Percentiles rank a stretch among this genome's conserved stretches.
phyloP scores from a whole-genome alignment of 2,797 vertebrate species.

The Craterocephalus amniculus region DNA sequence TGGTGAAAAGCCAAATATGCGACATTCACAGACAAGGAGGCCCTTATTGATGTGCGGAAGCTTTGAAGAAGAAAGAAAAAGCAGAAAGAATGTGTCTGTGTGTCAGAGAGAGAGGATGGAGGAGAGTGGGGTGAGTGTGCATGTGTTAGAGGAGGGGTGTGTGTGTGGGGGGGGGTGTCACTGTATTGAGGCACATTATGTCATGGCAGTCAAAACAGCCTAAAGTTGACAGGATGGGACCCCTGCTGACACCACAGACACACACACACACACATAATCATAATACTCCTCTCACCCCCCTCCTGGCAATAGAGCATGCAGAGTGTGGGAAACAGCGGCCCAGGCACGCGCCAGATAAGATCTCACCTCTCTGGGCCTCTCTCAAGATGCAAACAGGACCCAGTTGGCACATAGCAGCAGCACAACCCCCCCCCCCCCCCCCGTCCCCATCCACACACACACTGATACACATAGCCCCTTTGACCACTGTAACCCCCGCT shows the following conservation, averaged over 20 bases:
- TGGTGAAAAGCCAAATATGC: constrained; percentile 79
- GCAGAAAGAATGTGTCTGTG: constrained; percentile 39
- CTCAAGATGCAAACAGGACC: constrained; percentile 85
- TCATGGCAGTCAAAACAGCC: constrained; percentile 87
- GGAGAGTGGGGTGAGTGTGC: constrained; percentile 16
- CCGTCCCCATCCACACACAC: background rate
- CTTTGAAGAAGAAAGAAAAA: constrained; percentile 76
- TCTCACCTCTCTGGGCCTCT: constrained; percentile 84
- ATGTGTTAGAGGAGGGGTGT: background rate
- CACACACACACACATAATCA: constrained; percentile 54
- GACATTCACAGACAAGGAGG: constrained; percentile 77
- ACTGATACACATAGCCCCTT: constrained; percentile 46
- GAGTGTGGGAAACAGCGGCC: constrained; percentile 90
- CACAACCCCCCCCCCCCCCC: background rate
- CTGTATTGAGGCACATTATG: constrained; percentile 87
- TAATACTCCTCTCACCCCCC: constrained; percentile 51
- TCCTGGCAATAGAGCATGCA: constrained; percentile 83
- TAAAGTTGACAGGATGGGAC: constrained; percentile 84
- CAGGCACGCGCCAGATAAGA: constrained; percentile 90
- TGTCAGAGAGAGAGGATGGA: constrained; percentile 22
- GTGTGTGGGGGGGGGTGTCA: constrained; percentile 59
- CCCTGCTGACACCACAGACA: constrained; percentile 54
- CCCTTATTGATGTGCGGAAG: constrained; percentile 71
- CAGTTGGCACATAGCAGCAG: constrained; percentile 72
- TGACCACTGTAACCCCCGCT: constrained; percentile 37